phyloP scores from a whole-genome alignment of 2,888 invertebrate genomes.

The Tachystola acroxantha region DNA sequence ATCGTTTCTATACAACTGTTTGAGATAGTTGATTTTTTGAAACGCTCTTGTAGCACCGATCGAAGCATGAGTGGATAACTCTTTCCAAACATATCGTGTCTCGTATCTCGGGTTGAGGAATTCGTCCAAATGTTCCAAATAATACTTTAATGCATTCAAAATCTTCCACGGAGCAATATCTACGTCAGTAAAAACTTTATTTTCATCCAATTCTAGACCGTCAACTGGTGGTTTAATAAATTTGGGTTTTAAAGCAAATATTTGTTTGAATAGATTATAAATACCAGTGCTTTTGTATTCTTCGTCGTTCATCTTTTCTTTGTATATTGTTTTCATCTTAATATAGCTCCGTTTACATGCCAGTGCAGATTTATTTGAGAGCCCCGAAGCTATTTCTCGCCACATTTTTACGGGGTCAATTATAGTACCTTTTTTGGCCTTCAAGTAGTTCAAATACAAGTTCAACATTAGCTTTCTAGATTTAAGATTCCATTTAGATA shows the following conservation, averaged over 20 bases:
- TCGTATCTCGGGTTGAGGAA: constrained; percentile 58
- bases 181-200: constrained; percentile 42
- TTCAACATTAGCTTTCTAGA: constrained; percentile 47
- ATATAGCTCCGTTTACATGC: constrained; percentile 52
- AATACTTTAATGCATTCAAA: constrained; percentile 45
- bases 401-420: constrained; percentile 52
- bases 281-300: constrained; percentile 24
- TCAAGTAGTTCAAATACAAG: constrained; percentile 51
- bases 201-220: constrained; percentile 24
- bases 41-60: constrained; percentile 50
- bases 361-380: constrained; percentile 37
- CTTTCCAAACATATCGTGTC: constrained; percentile 58
- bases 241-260: constrained; percentile 43
- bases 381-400: constrained; percentile 44
- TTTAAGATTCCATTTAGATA: constrained; percentile 46
- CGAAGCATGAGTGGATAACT: constrained; percentile 42
- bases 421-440: constrained; percentile 37
- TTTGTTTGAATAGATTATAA: constrained; percentile 40
- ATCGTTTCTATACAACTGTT: constrained; percentile 40
- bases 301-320: constrained; percentile 27
- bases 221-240: constrained; percentile 16
- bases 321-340: constrained; percentile 43
- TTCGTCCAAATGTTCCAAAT: constrained; percentile 55
- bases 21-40: constrained; percentile 59
- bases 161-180: constrained; percentile 43